A percentile compares a stretch with the other conserved stretches of the same genome.
Conservation (phyloP, 2,113 vertebrate genomes). For the Zosterops japonicus region DNA sequence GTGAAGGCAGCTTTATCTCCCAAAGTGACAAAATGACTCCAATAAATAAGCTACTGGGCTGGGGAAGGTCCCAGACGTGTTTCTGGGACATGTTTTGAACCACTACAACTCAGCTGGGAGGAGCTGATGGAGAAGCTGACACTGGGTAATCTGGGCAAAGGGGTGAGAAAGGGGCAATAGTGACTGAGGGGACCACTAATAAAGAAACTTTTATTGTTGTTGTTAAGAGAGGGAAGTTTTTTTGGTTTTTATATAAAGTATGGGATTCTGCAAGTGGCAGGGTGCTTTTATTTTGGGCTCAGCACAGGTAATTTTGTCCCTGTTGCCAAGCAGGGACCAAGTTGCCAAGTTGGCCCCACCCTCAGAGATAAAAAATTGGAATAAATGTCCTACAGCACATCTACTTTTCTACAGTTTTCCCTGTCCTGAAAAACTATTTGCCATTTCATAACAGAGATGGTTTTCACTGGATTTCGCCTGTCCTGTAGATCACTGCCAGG, state of each 20-base stretch:
- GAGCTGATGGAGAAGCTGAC: background rate
- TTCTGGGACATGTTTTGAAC: background rate
- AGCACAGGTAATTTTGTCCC: constrained; percentile 4
- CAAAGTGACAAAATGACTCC: constrained; percentile 62
- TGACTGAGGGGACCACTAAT: background rate
- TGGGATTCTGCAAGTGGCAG: background rate
- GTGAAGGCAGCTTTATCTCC: constrained; percentile 66
- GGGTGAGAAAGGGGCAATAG: fast-evolving
- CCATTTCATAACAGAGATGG: background rate
- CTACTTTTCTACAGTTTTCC: background rate
- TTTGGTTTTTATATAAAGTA: background rate
- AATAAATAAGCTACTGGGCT: constrained; percentile 50
- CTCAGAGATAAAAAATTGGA: background rate
- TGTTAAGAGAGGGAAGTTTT: background rate
- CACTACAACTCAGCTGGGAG: background rate
- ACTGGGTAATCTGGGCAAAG: background rate
- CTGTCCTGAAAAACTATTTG: background rate
- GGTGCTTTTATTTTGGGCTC: background rate
- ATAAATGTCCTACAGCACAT: background rate
- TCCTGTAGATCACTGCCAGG: background rate
- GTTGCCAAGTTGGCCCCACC: background rate
- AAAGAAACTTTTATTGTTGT: fast-evolving
- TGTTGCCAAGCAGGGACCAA: background rate
- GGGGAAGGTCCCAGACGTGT: background rate
- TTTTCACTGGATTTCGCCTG: background rate